Evolutionary conservation across 1,140 invertebrate species (phyloP).

Genomic region (Papilio polytes): DNA sequence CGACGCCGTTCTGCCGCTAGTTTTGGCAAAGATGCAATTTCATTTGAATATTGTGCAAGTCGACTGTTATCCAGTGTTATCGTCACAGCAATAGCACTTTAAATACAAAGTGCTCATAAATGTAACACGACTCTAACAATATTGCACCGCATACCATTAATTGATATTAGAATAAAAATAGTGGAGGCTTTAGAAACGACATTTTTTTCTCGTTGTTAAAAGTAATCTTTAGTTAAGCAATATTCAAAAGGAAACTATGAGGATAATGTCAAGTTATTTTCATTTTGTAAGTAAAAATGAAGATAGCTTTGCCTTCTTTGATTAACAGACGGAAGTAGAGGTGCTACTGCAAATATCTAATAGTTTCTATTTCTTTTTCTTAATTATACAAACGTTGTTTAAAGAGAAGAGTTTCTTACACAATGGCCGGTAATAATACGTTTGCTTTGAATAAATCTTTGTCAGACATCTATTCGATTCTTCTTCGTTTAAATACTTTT

Average conservation of each 20-base stretch:
- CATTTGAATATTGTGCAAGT: slow-evolving; percentile 83
- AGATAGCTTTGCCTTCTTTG: too few species aligned
- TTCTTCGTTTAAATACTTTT: neutral
- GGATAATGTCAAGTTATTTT: neutral
- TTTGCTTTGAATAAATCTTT: too few species aligned
- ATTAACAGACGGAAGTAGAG: neutral
- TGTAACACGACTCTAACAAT: slow-evolving; percentile 60
- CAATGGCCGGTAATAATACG: too few species aligned
- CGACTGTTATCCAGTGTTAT: slow-evolving; percentile 75
- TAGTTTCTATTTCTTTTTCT: neutral
- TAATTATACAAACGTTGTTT: neutral
- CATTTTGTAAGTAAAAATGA: neutral
- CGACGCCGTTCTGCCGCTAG: slow-evolving; percentile 77
- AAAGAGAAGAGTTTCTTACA: too few species aligned
- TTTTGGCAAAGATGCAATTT: slow-evolving; percentile 84
- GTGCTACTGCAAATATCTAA: neutral
- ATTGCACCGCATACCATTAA: slow-evolving; percentile 45
- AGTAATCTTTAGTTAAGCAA: too few species aligned
- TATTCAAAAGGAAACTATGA: too few species aligned
- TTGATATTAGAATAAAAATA: slow-evolving; percentile 56
- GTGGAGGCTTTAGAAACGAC: neutral
- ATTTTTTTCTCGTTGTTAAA: neutral
- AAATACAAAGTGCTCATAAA: slow-evolving; percentile 81
- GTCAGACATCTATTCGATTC: too few species aligned
- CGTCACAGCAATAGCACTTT: slow-evolving; percentile 72